Percentiles rank a stretch among this genome's conserved stretches.
These are phyloP conservation scores for Microchirus variegatus DNA, from an alignment of 2,797 vertebrate genomes.

Conservation along the genomic window DNA sequence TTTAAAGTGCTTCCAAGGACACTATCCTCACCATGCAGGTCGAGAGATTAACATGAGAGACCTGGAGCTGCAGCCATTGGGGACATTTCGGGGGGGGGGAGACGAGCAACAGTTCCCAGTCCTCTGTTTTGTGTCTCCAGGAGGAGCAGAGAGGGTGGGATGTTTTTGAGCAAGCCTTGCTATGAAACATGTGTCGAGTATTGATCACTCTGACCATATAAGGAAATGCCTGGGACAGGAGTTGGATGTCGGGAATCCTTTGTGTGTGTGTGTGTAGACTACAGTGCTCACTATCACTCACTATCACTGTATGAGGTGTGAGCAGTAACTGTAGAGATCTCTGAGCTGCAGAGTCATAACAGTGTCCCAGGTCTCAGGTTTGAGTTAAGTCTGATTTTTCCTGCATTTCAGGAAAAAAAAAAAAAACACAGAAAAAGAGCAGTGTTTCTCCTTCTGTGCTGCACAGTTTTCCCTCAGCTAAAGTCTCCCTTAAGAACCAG, in stretches of 20 bases:
- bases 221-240: conserved; percentile 66
- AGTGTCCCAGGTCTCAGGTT: no score
- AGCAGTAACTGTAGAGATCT: neutral
- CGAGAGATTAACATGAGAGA: conserved; percentile 40
- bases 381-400: no score
- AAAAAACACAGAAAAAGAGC: no score
- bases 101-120: conserved; percentile 27
- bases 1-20: conserved; percentile 61
- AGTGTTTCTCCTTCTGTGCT: no score
- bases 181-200: conserved; percentile 71
- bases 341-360: no score
- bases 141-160: conserved; percentile 45
- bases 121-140: conserved; percentile 68
- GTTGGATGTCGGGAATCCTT: conserved; percentile 59
- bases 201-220: conserved; percentile 79
- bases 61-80: conserved; percentile 17
- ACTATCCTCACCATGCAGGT: conserved; percentile 55
- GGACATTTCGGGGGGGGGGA: conserved; percentile 23
- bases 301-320: neutral
- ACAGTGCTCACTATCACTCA: neutral
- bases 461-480: no score
- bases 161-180: conserved; percentile 63
- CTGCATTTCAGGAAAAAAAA: no score
- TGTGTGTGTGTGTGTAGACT: conserved; percentile 16
- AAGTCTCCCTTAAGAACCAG: no score